Conservation (phyloP, 2,113 vertebrate genomes). For the Megaceryle maxima region DNA sequence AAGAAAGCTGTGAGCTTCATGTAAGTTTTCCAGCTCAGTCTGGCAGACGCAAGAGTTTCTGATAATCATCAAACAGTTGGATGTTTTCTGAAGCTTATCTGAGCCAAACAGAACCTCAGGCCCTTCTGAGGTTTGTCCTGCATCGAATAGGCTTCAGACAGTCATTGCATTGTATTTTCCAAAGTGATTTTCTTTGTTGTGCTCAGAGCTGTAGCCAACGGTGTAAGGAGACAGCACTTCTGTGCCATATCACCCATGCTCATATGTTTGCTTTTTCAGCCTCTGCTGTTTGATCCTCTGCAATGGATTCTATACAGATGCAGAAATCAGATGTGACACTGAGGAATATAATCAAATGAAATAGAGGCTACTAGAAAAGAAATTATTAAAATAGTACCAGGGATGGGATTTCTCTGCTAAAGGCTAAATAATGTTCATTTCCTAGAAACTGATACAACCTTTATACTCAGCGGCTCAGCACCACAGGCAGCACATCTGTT, state of each 20-base stretch:
- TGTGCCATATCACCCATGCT: neutral
- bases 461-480: conserved; percentile 1
- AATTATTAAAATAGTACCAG: neutral
- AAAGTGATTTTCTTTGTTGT: conserved; percentile 11
- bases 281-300: neutral
- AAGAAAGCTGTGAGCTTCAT: neutral
- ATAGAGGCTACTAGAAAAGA: neutral
- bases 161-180: neutral
- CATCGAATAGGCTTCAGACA: conserved; percentile 2
- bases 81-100: conserved; percentile 59
- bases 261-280: neutral
- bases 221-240: neutral
- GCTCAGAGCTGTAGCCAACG: neutral
- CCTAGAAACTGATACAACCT: conserved; percentile 46
- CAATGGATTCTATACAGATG: neutral
- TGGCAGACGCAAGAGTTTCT: neutral
- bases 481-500: conserved; percentile 67
- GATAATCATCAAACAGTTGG: conserved; percentile 37
- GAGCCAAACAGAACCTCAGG: conserved; percentile 25
- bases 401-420: conserved; percentile 11
- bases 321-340: neutral
- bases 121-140: conserved; percentile 31
- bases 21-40: neutral
- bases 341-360: neutral
- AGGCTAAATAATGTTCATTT: conserved; percentile 64